Base-by-base conservation (phyloP, 1,140 invertebrate genomes). In the Drosophila sp. region DNA sequence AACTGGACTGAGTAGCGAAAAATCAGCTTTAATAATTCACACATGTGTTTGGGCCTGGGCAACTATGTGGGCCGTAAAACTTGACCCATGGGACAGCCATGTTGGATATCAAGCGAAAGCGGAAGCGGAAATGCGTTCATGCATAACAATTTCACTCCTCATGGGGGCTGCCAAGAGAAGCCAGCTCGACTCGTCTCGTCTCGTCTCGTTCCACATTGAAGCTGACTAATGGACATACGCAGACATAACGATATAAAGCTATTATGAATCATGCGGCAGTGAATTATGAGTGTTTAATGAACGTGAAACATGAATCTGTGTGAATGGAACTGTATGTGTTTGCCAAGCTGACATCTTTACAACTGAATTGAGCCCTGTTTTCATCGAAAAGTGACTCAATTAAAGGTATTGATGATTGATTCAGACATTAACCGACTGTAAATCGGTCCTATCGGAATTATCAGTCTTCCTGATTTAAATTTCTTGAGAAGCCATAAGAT, bases 121-220 rank as follows among this genome's bases (percentile, higher is more conserved):
- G 78, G 75, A 81, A 86, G 11, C 75, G 82, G 82, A 87, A 72
- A 72, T 87, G 82, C 82, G 56, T 67, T 46, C 71, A 76, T 78
- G 82, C 82, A 78, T 76, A 72, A 41, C 58, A 76, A 51, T 83
- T 50, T 64, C 18, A 54, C 46, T 56, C 43, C 66, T 43, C 69
- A 72, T 51, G 53, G 53, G 53, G 53, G 43, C 50, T n/a, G n/a
- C 14, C 38, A 25, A 70, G 29, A 40, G 7, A 21, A 29, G 14
- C 32, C 29, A 70, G 32, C 59, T 48, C 40, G n/a, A 29, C 45
- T 46, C 38, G 25, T 8, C n/a, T n/a, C n/a, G n/a, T n/a, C n/a
- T n/a, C 40, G n/a, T 40, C 45, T 46, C 38, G 25, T 8, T 9
- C 46, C 32, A 36, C 45, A 14, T 41, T n/a, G 51, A 40, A 18